These are phyloP conservation scores for Chesias legatella DNA, from an alignment of 2,888 invertebrate genomes.

Conservation along the genomic window DNA sequence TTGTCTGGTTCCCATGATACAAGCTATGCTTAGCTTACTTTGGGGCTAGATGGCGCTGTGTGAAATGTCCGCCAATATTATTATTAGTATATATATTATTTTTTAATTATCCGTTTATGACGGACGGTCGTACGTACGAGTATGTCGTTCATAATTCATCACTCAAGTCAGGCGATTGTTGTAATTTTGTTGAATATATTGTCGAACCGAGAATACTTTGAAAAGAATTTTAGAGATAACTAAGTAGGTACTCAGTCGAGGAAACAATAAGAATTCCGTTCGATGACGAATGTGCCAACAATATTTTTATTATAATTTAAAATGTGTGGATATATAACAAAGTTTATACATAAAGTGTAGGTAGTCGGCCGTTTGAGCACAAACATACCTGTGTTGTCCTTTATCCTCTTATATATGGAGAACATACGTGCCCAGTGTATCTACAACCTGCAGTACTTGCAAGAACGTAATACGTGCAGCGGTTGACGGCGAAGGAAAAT, in stretches of 20 bases:
- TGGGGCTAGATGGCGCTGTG: too few relatives aligned
- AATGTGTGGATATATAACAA: not conserved
- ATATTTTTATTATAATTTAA: not conserved
- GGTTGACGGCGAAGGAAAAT: too few relatives aligned
- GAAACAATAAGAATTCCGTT: conserved; percentile 10
- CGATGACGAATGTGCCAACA: conserved; percentile 7
- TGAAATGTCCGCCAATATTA: too few relatives aligned
- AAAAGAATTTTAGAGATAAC: conserved; percentile 12
- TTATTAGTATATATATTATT: too few relatives aligned
- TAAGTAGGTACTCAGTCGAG: conserved; percentile 2
- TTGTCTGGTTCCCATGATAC: too few relatives aligned
- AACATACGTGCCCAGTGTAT: not conserved
- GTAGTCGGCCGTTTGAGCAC: not conserved
- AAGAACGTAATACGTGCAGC: too few relatives aligned
- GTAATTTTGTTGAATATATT: conserved; percentile 13
- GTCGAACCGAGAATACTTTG: conserved; percentile 8
- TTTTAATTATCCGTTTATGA: too few relatives aligned
- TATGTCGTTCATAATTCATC: conserved; percentile 10
- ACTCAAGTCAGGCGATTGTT: conserved; percentile 6
- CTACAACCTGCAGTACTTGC: not conserved
- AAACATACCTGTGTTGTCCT: too few relatives aligned
- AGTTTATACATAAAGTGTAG: too few relatives aligned
- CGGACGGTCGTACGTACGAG: not conserved
- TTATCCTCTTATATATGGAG: too few relatives aligned
- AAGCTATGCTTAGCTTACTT: too few relatives aligned